Percentiles rank a stretch among this genome's conserved stretches.
Evolutionary conservation across 2,797 vertebrate genomes (phyloP).

Genomic region (Apodemus agrarius): DNA sequence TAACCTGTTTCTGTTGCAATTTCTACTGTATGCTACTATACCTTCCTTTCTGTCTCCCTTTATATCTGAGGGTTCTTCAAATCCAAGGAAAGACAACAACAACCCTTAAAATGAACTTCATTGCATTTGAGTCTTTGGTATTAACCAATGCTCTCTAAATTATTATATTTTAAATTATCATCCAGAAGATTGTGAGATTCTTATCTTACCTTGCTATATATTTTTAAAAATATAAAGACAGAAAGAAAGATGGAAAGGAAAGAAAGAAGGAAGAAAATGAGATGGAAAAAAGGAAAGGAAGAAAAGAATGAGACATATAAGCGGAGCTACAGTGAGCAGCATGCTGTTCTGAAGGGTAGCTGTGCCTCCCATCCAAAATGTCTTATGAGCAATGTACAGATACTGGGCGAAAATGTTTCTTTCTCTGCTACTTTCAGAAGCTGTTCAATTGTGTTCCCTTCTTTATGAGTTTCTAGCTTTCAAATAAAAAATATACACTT

Average conservation of each 20-base stretch:
- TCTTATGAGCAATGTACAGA: constrained; percentile 61
- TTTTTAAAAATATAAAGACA: neutral
- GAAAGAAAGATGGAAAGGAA: constrained; percentile 26
- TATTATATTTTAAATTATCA: constrained; percentile 20
- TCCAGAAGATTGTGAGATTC: constrained; percentile 11
- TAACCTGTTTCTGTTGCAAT: neutral
- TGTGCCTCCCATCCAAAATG: constrained; percentile 57
- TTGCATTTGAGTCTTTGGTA: constrained; percentile 70
- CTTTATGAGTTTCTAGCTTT: constrained; percentile 41
- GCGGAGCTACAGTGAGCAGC: neutral
- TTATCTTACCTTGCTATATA: constrained; percentile 60
- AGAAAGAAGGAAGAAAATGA: neutral
- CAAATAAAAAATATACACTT: constrained; percentile 77
- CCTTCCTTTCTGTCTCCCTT: constrained; percentile 32
- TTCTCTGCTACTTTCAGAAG: constrained; percentile 78
- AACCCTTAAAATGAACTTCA: constrained; percentile 57
- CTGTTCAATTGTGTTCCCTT: constrained; percentile 60
- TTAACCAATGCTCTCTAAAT: constrained; percentile 77
- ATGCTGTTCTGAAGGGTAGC: constrained; percentile 42
- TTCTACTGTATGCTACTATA: constrained; percentile 51
- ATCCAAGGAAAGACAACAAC: constrained; percentile 79
- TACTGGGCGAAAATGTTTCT: constrained; percentile 58
- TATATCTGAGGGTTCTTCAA: constrained; percentile 73
- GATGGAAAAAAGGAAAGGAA: neutral
- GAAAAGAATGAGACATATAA: constrained; percentile 21